Evolutionary conservation across 1,140 invertebrate species (phyloP).

Genomic region (roundworm (Caenorhabditis elegans)): WBcel235 BX284605.5:10853001-10853500

Average conservation of each 20-base stretch:
- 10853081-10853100: too few relatives aligned
- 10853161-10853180: too few relatives aligned
- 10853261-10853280: not conserved
- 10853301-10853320: conserved; percentile 11
- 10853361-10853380: conserved; percentile 10
- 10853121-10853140: too few relatives aligned
- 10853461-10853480: not conserved
- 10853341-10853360: not conserved
- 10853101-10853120: too few relatives aligned
- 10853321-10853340: not conserved
- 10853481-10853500: conserved; percentile 42
- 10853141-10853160: too few relatives aligned
- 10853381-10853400: conserved; percentile 11
- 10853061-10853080: too few relatives aligned
- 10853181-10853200: conserved; percentile 1
- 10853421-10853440: not conserved
- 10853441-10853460: not conserved
- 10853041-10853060: too few relatives aligned
- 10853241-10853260: conserved; percentile 11
- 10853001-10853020: too few relatives aligned
- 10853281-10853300: not conserved
- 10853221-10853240: conserved; percentile 10
- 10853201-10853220: conserved; percentile 15
- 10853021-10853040: too few relatives aligned
- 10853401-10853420: conserved; percentile 5